A percentile compares a stretch with the other conserved stretches of the same genome.
Evolutionary conservation across 2,888 invertebrate genomes (phyloP).

Genomic region (Scotopteryx bipunctaria): DNA sequence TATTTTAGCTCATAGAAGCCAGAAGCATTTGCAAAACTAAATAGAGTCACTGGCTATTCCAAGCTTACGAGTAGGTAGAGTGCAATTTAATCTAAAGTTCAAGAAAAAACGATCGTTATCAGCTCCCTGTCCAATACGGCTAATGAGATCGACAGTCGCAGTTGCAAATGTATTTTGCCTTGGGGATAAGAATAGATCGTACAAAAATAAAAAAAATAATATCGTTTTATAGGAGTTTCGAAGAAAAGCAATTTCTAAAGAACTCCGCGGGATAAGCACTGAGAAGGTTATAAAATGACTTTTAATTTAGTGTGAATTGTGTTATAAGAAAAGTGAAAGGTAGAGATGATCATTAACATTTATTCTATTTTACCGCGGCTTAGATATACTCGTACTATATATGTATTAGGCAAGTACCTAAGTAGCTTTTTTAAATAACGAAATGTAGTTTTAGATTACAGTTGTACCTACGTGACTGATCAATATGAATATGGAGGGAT

Average conservation of each 20-base stretch:
- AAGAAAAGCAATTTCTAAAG: conserved; percentile 13
- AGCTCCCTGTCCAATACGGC: conserved; percentile 21
- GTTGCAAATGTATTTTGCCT: conserved; percentile 17
- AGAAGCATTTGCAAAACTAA: background rate
- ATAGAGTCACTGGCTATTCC: no score
- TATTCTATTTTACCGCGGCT: no score
- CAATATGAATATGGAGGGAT: no score
- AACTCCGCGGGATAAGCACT: conserved; percentile 1
- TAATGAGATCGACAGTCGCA: conserved; percentile 29
- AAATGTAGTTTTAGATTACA: no score
- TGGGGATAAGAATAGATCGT: background rate
- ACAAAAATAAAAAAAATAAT: conserved; percentile 7
- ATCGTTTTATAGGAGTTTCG: conserved; percentile 8
- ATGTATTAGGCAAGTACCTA: no score
- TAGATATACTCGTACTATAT: no score
- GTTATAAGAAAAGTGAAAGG: background rate
- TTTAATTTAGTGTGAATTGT: conserved; percentile 5
- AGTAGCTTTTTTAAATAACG: no score
- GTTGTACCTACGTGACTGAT: no score
- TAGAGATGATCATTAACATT: no score
- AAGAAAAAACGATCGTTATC: conserved; percentile 18
- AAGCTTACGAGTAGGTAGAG: no score
- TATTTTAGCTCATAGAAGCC: background rate
- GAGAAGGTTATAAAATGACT: background rate
- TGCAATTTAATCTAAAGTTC: conserved; percentile 14